Evolutionary conservation across 2,888 invertebrate species (phyloP), one percentile per base, ranked within the genome.

Genomic region (Cryptocheilus praepositus): DNA sequence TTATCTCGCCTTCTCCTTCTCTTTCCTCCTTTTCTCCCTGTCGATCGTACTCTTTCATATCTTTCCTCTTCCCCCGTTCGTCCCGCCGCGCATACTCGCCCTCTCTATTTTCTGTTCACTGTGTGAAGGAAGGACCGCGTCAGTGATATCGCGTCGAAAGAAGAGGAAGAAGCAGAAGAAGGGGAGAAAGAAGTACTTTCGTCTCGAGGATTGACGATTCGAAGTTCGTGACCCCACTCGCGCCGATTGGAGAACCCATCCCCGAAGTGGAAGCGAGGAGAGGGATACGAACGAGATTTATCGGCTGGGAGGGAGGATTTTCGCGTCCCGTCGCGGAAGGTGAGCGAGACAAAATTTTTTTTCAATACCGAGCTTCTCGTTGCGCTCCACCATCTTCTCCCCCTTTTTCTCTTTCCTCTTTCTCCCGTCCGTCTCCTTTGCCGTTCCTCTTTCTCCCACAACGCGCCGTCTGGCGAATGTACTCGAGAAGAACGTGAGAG

Each of bases 1-100:
- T 16, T 55, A 15, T 55, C 18, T 55, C 55, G 19, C 49, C 18
- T 15, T 62, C 22, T 49, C 19, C 55, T 19, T 55, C 28, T 44
- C 7, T 22, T 19, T 13, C 2, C 3, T 19, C 56, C 25, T 18
- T n/a, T 11, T 22, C 19, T 65, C 53, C 58, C 55, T n/a, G 8
- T 22, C 61, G 43, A 49, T 49, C 22, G 28, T 18, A 25, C 15
- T 46, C 8, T 56, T 36, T 56, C 44, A 16, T 36, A 19, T 22
- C n/a, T 21, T 21, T 21, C 8, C 44, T 21, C 21, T 44, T 57
- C 21, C 3, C 28, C 36, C 11, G 18, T 25, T 13, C 18, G 36
- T 8, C 7, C 36, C 36, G 28, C 55, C 18, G 16, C 16, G 36
- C 36, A 18, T 16, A 11, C 15, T 8, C 28, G 11, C 18, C 2